Base-by-base conservation (phyloP, 2,113 vertebrate species). In the Pithys albifrons region DNA sequence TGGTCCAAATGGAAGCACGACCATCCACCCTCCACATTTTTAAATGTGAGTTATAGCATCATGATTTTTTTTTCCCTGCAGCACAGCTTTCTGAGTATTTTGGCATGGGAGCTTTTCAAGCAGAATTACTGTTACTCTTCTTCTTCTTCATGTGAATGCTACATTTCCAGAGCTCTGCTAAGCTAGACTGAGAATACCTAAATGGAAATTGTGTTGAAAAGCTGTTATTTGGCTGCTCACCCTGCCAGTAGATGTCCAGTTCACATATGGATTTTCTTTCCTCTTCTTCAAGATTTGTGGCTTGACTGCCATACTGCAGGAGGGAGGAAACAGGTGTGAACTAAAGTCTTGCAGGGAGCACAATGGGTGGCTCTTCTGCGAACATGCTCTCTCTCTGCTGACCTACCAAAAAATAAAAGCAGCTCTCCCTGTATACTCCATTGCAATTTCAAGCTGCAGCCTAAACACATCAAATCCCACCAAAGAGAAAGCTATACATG, bases 1-100 rank as follows among this genome's bases (percentile, higher is more conserved):
- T n/a, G n/a, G 17, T 41, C 37, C 1, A 0, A 52, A 76, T 20
- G 25, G 58, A 46, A 67, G 61, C 41, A 23, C 0, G 0, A 19
- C 70, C 61, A 25, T 33, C n/a, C 39, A 19, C 13, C 10, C 74
- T 35, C 12, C 29, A 7, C 33, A 2, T 79, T 82, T 89, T 61
- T 27, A 39, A 39, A 19, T 0, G 0, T 11, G 69, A 74, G 20
- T 28, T 89, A 41, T 4, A 75, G 31, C 25, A 1, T n/a, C 54
- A 14, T 6, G 55, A 13, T 59, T 84, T 72, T 67, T 67, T 39
- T 59, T 45, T 29, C 37, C 70, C 66, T 0, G 0, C 64, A 22
- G 58, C 3, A 2, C 66, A 76, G 70, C 58, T 78, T 78, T 48
- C 57, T 69, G 48, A 85, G 52, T 5, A 2, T 29, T 85, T 59